Conservation (phyloP, 2,113 vertebrate species). For the Bothrops jararaca region DNA sequence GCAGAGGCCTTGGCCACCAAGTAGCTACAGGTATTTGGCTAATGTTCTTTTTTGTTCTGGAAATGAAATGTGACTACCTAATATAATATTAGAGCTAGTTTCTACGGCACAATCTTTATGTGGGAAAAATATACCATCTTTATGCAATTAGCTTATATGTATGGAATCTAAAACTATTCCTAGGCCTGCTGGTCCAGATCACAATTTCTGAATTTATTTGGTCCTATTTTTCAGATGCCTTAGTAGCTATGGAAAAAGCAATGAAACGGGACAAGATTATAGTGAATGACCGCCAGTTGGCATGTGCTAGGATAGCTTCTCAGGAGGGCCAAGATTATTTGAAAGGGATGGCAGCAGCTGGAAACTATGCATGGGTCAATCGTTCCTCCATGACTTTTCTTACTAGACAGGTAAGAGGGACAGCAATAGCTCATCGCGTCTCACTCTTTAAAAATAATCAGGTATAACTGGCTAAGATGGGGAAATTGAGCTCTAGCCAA, state of each 20-base stretch:
- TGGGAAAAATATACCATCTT: background rate
- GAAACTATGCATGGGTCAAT: conserved; percentile 98
- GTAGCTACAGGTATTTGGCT: conserved; percentile 88
- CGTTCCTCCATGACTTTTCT: conserved; percentile 99
- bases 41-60: background rate
- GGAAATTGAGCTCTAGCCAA: background rate
- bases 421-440: background rate
- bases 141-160: background rate
- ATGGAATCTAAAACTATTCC: background rate
- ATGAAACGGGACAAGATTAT: conserved; percentile 95
- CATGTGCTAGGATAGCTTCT: conserved; percentile 87
- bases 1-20: conserved; percentile 94
- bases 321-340: conserved; percentile 94
- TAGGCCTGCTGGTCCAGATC: background rate
- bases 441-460: background rate
- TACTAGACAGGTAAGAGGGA: conserved; percentile 84
- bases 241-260: conserved; percentile 99
- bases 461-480: background rate
- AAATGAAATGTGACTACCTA: background rate
- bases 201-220: background rate
- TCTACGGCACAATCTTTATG: background rate
- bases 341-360: conserved; percentile 96
- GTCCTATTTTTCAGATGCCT: conserved; percentile 77
- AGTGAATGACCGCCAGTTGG: conserved; percentile 95
- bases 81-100: background rate